Evolutionary conservation across 2,888 invertebrate genomes (phyloP), one percentile per base, ranked within the genome.

Genomic region (Trichopoda pennipes): DNA sequence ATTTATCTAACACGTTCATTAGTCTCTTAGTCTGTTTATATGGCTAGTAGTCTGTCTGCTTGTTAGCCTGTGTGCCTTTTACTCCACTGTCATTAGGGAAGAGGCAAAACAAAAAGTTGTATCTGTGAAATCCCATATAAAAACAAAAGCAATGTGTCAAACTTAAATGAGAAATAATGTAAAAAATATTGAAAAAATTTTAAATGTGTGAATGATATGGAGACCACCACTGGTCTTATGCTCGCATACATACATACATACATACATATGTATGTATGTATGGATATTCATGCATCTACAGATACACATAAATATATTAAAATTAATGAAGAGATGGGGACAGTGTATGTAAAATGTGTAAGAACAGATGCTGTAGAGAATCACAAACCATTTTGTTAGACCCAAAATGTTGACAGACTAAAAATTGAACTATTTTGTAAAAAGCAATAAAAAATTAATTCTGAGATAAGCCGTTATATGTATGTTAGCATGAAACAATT

Each of bases 221-320:
- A 35, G 76, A 76, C 80, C 76, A 76, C 80, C 80, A 72, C 76
- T 42, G 66, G 75, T 55, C 14, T 21, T 72, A 63, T 44, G 51
- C 16, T 19, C 32, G 38, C 12, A 21, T 14, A 51, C 4, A 19
- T 8, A 51, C 2, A 14, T 6, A 53, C 7, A 16, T 23, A 16
- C 6, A 53, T 53, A 23, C 6, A 49, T 8, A 17, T 6, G 4
- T 0, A 19, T 2, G 17, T 17, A 12, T 4, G 12, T 21, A 12
- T 4, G 12, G 10, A 9, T 14, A 21, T 51, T 51, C 4, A 51
- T 6, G 21, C 12, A 21, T 14, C 19, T 3, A 19, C 12, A 51
- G 0, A 16, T 14, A 53, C 7, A 7, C 14, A 7, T 3, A 19
- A 51, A 47, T 44, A 14, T 21, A 69, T 70, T 61, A 66, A 38